Percentiles rank a stretch among this genome's conserved stretches.
These are phyloP conservation scores for Elephas maximus DNA, from an alignment of 2,113 vertebrate species.

Conservation along the genomic window DNA sequence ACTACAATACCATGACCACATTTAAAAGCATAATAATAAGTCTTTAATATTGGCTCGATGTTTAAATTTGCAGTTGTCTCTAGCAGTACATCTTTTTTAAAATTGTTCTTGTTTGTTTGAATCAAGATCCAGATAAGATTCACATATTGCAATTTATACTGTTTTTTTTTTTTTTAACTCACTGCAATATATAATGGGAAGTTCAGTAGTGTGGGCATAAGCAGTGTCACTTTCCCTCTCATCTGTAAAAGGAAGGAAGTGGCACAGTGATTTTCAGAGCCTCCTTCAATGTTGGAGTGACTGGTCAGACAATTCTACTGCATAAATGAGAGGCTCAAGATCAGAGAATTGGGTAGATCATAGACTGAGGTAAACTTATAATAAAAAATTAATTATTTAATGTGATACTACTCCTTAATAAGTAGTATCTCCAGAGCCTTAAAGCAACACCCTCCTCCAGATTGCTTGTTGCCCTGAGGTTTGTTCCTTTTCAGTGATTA, in stretches of 20 bases:
- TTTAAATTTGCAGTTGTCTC: not conserved
- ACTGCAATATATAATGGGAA: not conserved
- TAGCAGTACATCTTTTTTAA: not conserved
- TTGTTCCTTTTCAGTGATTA: conserved; percentile 3
- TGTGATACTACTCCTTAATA: not conserved
- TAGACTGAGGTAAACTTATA: not conserved
- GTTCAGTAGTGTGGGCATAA: not conserved
- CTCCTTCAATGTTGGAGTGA: not conserved
- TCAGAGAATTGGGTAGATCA: not conserved
- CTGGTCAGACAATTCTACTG: not conserved
- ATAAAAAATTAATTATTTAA: conserved; percentile 16
- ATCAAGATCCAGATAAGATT: not conserved
- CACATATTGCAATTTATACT: not conserved
- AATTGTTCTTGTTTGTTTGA: not conserved
- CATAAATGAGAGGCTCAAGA: not conserved
- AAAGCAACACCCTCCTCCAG: not conserved
- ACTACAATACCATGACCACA: not conserved
- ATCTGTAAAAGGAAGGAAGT: not conserved
- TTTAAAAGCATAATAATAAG: not conserved
- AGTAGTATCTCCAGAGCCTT: conserved; percentile 1
- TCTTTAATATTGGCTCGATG: not conserved
- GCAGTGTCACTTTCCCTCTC: not conserved
- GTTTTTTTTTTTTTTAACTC: not conserved
- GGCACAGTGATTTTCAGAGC: not conserved
- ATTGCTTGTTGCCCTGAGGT: not conserved